Base-by-base conservation (phyloP, 1,140 invertebrate species). In the Eumeta japonica region DNA sequence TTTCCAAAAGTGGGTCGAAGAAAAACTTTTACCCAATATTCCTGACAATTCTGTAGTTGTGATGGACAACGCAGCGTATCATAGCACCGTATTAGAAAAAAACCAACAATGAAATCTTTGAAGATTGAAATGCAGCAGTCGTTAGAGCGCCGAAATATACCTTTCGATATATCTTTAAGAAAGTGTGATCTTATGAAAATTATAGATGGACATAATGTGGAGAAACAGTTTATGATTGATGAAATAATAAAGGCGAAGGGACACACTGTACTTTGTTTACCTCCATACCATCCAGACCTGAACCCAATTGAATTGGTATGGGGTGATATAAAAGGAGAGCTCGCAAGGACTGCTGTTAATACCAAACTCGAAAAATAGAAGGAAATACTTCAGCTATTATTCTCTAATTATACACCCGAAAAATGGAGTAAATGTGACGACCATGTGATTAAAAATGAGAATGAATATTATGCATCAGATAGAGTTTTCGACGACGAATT, bases 241-340 rank as follows among this genome's bases (percentile, higher is more conserved):
- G 20, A 37, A 10, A n/a, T 50, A 2, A 10, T 39, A n/a, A 15
- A 36, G 11, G 20, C 9, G 14, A 28, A 39, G n/a, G 48, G 48
- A 10, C 48, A 47, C 41, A 44, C 13, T 16, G 37, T 40, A 20
- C 28, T 53, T 9, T 16, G 52, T 17, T 35, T 50, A 16, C 61
- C 62, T 15, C 61, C 58, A 9, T 63, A 70, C 41, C 59, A 72
- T 38, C 47, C 42, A 31, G 48, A 66, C 19, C 39, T 62, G 0
- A 70, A 67, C 41, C 53, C 67, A 1, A 67, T 70, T 13, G 62
- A 70, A 41, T 19, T 56, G 2, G 45, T 61, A 16, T 62, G 59
- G 62, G 46, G 43, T 7, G 29, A 52, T 10, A 37, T 67, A 5
- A 70, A 68, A 52, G 34, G 36, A 17, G 39, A 43, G 13, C 51